Conservation (phyloP, 2,113 vertebrate genomes). For the Cisticola juncidis region DNA sequence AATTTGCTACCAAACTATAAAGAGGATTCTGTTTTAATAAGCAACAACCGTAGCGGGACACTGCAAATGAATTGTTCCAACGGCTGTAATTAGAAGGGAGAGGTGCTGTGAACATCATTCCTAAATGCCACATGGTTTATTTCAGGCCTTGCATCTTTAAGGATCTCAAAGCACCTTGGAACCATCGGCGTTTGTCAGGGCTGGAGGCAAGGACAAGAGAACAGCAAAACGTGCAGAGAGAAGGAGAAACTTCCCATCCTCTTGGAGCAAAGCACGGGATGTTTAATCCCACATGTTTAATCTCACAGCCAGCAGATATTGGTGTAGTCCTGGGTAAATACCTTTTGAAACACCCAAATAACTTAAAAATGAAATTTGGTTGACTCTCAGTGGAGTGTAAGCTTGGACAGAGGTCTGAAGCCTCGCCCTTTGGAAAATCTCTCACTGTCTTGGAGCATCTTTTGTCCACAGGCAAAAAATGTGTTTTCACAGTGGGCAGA, state of each 20-base stretch:
- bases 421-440: background rate
- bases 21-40: constrained; percentile 21
- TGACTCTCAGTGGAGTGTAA: background rate
- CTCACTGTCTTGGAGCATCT: background rate
- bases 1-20: constrained; percentile 8
- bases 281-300: background rate
- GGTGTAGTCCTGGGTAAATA: background rate
- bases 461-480: background rate
- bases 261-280: background rate
- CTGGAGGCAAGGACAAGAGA: constrained; percentile 19
- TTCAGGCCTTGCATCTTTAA: constrained; percentile 21
- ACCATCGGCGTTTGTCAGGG: background rate
- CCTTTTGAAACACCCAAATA: background rate
- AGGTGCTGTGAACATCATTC: background rate
- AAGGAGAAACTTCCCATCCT: background rate
- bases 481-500: background rate
- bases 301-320: background rate
- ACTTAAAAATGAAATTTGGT: background rate
- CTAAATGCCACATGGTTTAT: background rate
- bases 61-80: background rate
- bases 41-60: background rate
- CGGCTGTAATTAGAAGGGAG: background rate
- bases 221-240: background rate
- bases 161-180: constrained; percentile 2
- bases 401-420: background rate